phyloP scores from a whole-genome alignment of 2,113 vertebrate species.

The Lophochroa leadbeateri region DNA sequence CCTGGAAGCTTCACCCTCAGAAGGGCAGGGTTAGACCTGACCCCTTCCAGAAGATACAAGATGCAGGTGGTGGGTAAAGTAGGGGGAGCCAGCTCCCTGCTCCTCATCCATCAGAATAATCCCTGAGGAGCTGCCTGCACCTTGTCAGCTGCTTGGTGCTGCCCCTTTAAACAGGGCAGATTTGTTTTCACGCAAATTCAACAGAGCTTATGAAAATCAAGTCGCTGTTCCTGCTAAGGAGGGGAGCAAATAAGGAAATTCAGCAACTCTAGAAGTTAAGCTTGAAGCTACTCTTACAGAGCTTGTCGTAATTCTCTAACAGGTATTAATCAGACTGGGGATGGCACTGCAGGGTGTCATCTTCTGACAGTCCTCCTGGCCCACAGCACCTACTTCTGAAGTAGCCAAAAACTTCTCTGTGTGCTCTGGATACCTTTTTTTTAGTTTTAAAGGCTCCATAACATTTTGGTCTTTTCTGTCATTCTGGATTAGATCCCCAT shows the following conservation, averaged over 20 bases:
- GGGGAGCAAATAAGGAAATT: not conserved
- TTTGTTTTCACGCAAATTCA: not conserved
- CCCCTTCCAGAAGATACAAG: not conserved
- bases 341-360: not conserved
- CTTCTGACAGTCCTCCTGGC: not conserved
- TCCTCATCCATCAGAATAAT: not conserved
- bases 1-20: not conserved
- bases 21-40: not conserved
- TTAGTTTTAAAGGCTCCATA: not conserved
- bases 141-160: not conserved
- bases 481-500: not conserved
- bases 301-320: not conserved
- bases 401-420: not conserved
- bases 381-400: not conserved
- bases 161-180: not conserved
- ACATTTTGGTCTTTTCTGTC: not conserved
- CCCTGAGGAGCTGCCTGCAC: not conserved
- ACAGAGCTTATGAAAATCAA: constrained; percentile 29
- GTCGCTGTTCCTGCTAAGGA: not conserved
- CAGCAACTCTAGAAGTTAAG: not conserved
- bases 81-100: not conserved
- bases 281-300: not conserved
- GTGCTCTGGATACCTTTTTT: not conserved
- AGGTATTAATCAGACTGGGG: not conserved
- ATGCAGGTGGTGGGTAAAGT: not conserved